A percentile compares a stretch with the other conserved stretches of the same genome.
Conservation (phyloP, 23 tunicate genomes). For the Trididemnum clinides region DNA sequence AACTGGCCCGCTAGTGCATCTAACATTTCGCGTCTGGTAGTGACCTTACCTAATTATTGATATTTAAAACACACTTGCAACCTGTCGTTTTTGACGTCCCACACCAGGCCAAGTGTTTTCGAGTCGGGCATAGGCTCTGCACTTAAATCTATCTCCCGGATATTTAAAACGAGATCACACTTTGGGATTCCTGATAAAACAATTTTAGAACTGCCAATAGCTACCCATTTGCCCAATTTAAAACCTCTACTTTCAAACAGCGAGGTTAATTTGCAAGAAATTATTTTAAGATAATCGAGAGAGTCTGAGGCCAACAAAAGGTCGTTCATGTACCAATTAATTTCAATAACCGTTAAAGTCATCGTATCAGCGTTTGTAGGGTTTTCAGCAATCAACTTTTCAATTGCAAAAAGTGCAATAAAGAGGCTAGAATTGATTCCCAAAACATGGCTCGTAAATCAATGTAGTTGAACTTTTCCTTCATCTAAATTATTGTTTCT, state of each 20-base stretch:
- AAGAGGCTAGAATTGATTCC: slow-evolving; percentile 2
- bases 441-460: not conserved
- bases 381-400: not conserved
- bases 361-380: not conserved
- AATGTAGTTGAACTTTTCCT: not conserved
- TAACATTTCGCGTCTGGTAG: slow-evolving; percentile 11
- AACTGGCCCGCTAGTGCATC: not conserved
- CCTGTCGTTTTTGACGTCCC: not conserved
- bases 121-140: slow-evolving; percentile 7
- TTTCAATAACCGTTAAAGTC: not conserved
- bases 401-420: slow-evolving; percentile 2
- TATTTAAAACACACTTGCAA: no score
- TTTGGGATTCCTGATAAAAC: not conserved
- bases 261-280: not conserved
- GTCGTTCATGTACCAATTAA: not conserved
- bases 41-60: not conserved
- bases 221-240: not conserved
- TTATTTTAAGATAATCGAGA: not conserved
- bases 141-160: not conserved
- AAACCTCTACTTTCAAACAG: not conserved
- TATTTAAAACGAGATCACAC: not conserved
- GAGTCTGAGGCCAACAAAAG: slow-evolving; percentile 1
- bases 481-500: not conserved
- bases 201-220: not conserved
- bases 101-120: not conserved